Evolutionary conservation across 2,888 invertebrate genomes (phyloP), one percentile per base, ranked within the genome.

Genomic region (Diaperis boleti): DNA sequence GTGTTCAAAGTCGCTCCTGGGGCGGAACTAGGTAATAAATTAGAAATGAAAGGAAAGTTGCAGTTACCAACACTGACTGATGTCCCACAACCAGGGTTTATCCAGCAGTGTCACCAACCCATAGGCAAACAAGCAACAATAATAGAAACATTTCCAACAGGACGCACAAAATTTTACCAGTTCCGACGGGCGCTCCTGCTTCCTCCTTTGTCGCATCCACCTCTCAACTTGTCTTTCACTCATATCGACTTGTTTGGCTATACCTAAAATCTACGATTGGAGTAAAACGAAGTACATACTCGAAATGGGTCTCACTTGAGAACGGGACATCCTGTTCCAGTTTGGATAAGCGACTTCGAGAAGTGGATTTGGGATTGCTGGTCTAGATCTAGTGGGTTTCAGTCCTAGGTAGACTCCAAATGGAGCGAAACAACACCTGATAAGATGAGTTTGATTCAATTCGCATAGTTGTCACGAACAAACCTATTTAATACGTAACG

Each of bases 71-170:
- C 95, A 95, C 75, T 91, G 83, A 68, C 91, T 92, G 52, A 96
- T 93, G 76, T 96, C 89, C 94, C 95, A 95, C 69, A 96, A 84
- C 95, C 96, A 98, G 15, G 91, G 87, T 82, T 96, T 97, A 79
- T 94, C 90, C 94, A 94, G 96, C 39, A 96, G 82, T 61, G 91
- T 85, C 74, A 87, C 86, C 37, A 94, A 74, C 6, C 96, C 96
- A 81, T 89, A 95, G 20, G 87, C 82, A 80, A 95, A 95, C 71
- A 91, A 91, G 78, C 86, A 89, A 5, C 88, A 81, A 78, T 96
- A 96, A 83, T 95, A 96, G 39, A 90, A 83, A 80, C 92, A 93
- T 68, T 95, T 84, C 96, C 96, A 96, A 82, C 91, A 88, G 77
- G 92, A 94, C 83, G 97, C 96, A 77, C 92, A 92, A 83, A 97